Evolutionary conservation across 37 sponge, comb jelly and placozoan species (phyloP).

Genomic region (Haliclona indistincta): DNA sequence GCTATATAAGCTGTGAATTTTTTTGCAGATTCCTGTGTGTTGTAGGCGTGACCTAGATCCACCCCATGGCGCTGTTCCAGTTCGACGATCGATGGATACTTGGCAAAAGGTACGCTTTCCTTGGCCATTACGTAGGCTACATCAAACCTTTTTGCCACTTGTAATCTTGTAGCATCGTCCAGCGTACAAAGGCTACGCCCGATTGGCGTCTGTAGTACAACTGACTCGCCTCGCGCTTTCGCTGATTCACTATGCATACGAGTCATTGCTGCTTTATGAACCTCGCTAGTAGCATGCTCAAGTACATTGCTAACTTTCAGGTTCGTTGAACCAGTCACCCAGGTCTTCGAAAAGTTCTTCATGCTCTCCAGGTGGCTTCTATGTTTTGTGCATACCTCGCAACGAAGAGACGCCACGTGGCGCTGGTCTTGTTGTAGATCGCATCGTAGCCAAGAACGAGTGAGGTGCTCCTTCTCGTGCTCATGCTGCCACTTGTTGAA

Average conservation of each 20-base stretch:
- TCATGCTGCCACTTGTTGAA: conserved; percentile 51
- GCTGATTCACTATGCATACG: conserved; percentile 4
- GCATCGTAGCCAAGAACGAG: conserved; percentile 49
- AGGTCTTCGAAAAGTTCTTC: conserved; percentile 50
- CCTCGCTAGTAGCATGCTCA: conserved; percentile 55
- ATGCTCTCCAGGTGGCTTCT: conserved; percentile 20
- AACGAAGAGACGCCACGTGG: conserved; percentile 37
- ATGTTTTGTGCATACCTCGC: conserved; percentile 32
- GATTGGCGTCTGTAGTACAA: conserved; percentile 53
- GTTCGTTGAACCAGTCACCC: conserved; percentile 66
- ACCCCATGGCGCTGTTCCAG: conserved; percentile 63
- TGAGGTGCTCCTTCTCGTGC: conserved; percentile 31
- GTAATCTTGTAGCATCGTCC: conserved; percentile 6
- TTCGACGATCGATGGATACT: conserved; percentile 31
- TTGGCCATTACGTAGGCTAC: conserved; percentile 31
- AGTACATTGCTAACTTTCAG: conserved; percentile 55
- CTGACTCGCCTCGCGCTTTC: conserved; percentile 19
- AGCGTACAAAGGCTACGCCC: conserved; percentile 14
- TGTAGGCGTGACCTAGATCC: conserved; percentile 48
- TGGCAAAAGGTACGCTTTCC: conserved; percentile 42
- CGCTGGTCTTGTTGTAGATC: conserved; percentile 16
- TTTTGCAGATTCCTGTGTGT: conserved; percentile 28
- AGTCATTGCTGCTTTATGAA: conserved; percentile 50
- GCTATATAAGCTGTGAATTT: conserved; percentile 40
- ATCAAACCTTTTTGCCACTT: conserved; percentile 41